Evolutionary conservation across 2,888 invertebrate genomes (phyloP).

Genomic region (Synergus laeviventris): DNA sequence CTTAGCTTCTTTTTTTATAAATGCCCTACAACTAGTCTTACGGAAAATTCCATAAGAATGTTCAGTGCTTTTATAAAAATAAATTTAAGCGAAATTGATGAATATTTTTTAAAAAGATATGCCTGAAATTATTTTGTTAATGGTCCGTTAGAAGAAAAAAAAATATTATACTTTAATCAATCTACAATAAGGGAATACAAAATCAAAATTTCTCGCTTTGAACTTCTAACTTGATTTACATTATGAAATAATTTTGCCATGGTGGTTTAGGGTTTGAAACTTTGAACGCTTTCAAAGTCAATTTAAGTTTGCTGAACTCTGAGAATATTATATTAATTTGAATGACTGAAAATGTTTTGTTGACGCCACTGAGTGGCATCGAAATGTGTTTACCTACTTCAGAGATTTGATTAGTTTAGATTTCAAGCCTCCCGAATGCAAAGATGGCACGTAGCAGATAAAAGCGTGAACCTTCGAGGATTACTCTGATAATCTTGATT

Average conservation of each 20-base stretch:
- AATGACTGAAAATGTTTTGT: not conserved
- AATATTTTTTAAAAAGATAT: no score
- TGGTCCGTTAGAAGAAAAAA: not conserved
- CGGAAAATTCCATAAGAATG: no score
- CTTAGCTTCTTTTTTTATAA: no score
- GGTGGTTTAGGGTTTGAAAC: not conserved
- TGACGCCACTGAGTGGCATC: not conserved
- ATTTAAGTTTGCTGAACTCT: slow-evolving; percentile 22
- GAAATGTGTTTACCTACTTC: slow-evolving; percentile 13
- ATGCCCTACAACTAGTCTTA: no score
- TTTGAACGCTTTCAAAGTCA: slow-evolving; percentile 7
- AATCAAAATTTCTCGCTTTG: not conserved
- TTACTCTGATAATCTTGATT: slow-evolving; percentile 29
- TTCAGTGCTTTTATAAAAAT: no score
- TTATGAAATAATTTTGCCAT: not conserved
- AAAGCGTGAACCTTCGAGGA: slow-evolving; percentile 17
- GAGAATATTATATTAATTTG: slow-evolving; percentile 5
- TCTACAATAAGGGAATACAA: not conserved
- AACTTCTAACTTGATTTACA: not conserved
- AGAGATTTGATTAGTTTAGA: slow-evolving; percentile 27
- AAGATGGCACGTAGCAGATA: slow-evolving; percentile 37
- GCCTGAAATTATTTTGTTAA: no score
- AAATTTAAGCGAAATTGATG: no score
- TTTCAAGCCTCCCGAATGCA: slow-evolving; percentile 13
- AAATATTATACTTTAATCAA: not conserved